phyloP scores from a whole-genome alignment of 2,113 vertebrate species.

The Dermatemys mawii region DNA sequence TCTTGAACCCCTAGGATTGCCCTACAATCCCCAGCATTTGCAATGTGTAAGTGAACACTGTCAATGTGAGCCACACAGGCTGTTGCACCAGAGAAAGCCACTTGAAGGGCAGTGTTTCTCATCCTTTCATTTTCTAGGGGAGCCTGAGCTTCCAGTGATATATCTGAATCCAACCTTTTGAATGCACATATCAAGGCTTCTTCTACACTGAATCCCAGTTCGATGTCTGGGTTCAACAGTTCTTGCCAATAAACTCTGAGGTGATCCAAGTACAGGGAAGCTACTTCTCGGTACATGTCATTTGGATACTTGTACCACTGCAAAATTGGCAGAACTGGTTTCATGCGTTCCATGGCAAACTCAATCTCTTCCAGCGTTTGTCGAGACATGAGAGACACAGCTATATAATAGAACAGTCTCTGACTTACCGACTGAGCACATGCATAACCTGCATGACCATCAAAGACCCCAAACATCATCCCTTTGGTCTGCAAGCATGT shows the following conservation, averaged over 20 bases:
- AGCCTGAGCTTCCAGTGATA: conserved; percentile 93
- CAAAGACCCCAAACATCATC: conserved; percentile 95
- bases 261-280: conserved; percentile 87
- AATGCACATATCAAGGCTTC: conserved; percentile 90
- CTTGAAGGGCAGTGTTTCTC: conserved; percentile 89
- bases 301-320: conserved; percentile 89
- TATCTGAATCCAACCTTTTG: conserved; percentile 90
- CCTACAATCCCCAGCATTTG: conserved; percentile 91
- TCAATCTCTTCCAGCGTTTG: conserved; percentile 88
- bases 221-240: conserved; percentile 85
- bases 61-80: conserved; percentile 92
- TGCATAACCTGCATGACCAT: conserved; percentile 91
- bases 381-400: conserved; percentile 89
- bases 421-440: conserved; percentile 94
- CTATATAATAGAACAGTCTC: conserved; percentile 90
- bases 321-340: conserved; percentile 87
- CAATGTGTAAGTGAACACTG: conserved; percentile 85
- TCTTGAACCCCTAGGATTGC: conserved; percentile 88
- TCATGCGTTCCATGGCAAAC: conserved; percentile 84
- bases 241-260: conserved; percentile 97
- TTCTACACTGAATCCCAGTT: conserved; percentile 79
- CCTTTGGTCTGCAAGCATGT: conserved; percentile 90
- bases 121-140: conserved; percentile 85
- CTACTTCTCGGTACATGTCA: conserved; percentile 84
- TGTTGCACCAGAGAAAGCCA: conserved; percentile 92